These are phyloP conservation scores for Patella pellucida DNA, from an alignment of 2,888 invertebrate genomes.

Conservation along the genomic window DNA sequence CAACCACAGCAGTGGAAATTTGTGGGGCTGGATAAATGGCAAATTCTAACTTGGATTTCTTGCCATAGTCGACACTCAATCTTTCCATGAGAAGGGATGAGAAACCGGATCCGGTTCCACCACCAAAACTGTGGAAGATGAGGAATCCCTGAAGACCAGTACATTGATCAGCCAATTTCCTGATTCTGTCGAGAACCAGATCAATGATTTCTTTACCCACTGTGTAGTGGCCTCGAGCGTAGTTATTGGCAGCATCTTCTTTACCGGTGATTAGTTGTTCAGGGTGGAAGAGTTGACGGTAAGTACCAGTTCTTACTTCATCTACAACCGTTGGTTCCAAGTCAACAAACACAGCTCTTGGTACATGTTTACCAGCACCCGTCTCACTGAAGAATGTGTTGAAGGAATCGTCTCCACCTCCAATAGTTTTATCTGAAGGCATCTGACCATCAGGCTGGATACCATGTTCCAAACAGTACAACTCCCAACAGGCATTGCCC, in stretches of 20 bases:
- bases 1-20: constrained; percentile 92
- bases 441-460: constrained; percentile 73
- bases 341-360: constrained; percentile 92
- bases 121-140: constrained; percentile 62
- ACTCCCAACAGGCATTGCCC: constrained; percentile 75
- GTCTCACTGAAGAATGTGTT: constrained; percentile 86
- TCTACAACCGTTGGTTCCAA: constrained; percentile 95
- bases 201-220: constrained; percentile 87
- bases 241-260: constrained; percentile 98
- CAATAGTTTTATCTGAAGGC: constrained; percentile 85
- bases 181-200: constrained; percentile 80
- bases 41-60: constrained; percentile 88
- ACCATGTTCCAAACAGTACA: constrained; percentile 75
- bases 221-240: constrained; percentile 97
- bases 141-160: constrained; percentile 63
- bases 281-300: constrained; percentile 96
- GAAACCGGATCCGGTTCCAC: constrained; percentile 86
- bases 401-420: constrained; percentile 84
- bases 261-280: constrained; percentile 97
- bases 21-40: constrained; percentile 90
- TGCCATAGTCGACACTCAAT: constrained; percentile 83
- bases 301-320: constrained; percentile 74
- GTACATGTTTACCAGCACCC: constrained; percentile 95
- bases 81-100: constrained; percentile 89
- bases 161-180: constrained; percentile 72